phyloP scores from a whole-genome alignment of 1,140 invertebrate genomes.

The Ceratina australensis region DNA sequence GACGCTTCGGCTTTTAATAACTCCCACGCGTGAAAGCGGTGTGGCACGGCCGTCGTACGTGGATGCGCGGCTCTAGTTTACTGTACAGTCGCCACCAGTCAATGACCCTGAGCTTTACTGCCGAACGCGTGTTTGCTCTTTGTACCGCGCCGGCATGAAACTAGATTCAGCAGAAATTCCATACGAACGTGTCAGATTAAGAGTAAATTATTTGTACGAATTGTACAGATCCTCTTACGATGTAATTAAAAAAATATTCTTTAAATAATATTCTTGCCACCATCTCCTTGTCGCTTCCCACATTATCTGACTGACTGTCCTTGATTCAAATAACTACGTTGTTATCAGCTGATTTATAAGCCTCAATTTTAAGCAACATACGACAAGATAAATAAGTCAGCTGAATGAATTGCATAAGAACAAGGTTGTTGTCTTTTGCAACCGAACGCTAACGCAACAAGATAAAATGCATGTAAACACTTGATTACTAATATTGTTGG shows the following conservation, averaged over 20 bases:
- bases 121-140: conserved; percentile 54
- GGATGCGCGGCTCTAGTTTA: conserved; percentile 49
- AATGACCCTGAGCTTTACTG: conserved; percentile 67
- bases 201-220: no score
- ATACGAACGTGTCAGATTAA: no score
- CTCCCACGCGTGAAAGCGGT: conserved; percentile 63
- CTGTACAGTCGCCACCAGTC: conserved; percentile 63
- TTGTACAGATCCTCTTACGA: background rate
- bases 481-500: background rate
- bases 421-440: no score
- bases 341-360: no score
- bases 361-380: no score
- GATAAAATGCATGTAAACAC: background rate
- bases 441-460: no score
- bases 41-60: conserved; percentile 16
- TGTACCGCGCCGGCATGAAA: conserved; percentile 22
- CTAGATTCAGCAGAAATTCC: background rate
- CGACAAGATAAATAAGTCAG: no score
- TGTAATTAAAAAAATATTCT: background rate
- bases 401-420: no score
- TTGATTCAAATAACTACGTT: no score
- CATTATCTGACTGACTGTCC: background rate
- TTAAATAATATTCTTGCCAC: background rate
- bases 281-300: background rate
- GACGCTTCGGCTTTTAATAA: conserved; percentile 69